These are phyloP conservation scores for Cyclopterus lumpus DNA, from an alignment of 2,797 vertebrate genomes.

Conservation along the genomic window DNA sequence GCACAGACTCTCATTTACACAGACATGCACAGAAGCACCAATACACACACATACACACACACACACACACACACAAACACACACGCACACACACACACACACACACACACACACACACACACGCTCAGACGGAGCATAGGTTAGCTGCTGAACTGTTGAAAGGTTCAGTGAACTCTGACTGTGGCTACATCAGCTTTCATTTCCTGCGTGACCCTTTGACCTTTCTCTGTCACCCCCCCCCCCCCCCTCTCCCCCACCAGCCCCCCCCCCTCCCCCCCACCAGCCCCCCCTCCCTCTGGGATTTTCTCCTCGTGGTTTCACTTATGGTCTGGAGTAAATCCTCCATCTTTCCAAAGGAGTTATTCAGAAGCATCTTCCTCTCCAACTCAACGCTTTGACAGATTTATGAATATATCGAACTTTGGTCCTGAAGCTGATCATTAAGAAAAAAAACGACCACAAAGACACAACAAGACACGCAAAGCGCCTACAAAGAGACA, in stretches of 20 bases:
- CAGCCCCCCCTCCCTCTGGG: not conserved
- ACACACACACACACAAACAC: conserved; percentile 24
- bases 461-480: too few species aligned
- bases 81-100: conserved; percentile 27
- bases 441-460: too few species aligned
- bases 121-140: conserved; percentile 36
- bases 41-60: conserved; percentile 28
- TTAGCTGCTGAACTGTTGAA: conserved; percentile 57
- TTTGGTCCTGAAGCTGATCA: too few species aligned
- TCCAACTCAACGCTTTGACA: not conserved
- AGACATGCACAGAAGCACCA: not conserved
- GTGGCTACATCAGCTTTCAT: conserved; percentile 62
- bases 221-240: conserved; percentile 44
- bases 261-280: too few species aligned
- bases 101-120: conserved; percentile 18
- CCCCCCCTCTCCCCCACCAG: not conserved
- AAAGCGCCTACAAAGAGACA: too few species aligned
- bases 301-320: conserved; percentile 15
- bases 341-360: not conserved
- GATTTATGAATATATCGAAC: not conserved
- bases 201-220: conserved; percentile 62
- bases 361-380: not conserved
- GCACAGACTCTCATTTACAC: conserved; percentile 26
- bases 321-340: not conserved
- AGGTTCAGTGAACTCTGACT: conserved; percentile 68